Conservation (phyloP, 2,113 vertebrate species). For the Raja brachyura region DNA sequence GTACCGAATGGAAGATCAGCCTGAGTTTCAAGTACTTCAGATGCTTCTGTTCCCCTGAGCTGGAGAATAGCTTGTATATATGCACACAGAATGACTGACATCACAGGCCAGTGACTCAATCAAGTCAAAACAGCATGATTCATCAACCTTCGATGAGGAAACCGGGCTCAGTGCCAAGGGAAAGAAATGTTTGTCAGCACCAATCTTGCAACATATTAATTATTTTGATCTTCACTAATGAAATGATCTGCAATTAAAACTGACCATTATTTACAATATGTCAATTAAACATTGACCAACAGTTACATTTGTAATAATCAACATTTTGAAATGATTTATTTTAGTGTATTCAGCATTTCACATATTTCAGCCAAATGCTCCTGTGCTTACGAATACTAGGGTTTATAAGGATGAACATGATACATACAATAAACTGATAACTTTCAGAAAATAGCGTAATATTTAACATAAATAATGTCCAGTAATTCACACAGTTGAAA, state of each 20-base stretch:
- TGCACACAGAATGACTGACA: not conserved
- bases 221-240: not conserved
- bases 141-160: not conserved
- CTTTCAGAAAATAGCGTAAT: not conserved
- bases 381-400: too few relatives aligned
- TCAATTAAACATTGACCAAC: not conserved
- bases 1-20: not conserved
- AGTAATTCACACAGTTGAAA: not conserved
- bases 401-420: not conserved
- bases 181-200: not conserved
- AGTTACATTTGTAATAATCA: not conserved
- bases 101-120: not conserved
- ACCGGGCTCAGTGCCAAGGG: not conserved
- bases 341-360: not conserved
- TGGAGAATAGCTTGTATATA: not conserved
- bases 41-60: not conserved
- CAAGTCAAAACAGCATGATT: not conserved
- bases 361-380: too few relatives aligned
- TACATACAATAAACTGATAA: not conserved
- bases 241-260: not conserved
- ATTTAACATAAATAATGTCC: not conserved
- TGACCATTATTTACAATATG: not conserved
- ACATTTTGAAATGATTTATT: not conserved
- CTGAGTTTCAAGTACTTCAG: not conserved
- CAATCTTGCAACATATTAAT: conserved; percentile 3